Evolutionary conservation across 2,888 invertebrate genomes (phyloP), one percentile per base, ranked within the genome.

Genomic region (Drosophila meridionalis): DNA sequence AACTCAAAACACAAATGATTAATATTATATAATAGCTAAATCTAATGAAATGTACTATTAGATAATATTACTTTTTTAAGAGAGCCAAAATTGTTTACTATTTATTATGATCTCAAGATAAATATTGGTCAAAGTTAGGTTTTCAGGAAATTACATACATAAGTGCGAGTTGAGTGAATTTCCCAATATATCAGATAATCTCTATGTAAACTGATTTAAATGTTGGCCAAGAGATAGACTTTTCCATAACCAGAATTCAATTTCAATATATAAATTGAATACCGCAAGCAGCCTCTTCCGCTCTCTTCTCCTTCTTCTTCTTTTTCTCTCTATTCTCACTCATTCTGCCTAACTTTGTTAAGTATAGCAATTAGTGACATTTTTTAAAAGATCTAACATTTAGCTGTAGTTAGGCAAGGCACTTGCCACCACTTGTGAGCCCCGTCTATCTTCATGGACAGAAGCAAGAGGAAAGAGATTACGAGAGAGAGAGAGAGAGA

Each of bases 381-480:
- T 43, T 45, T 43, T 11, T 8, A 5, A 43, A 58, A 40, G 58
- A 61, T 40, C 40, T 56, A 43, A 42, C 61, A 53, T 58, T 43
- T 36, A 52, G 12, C 20, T 42, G 32, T 32, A 12, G 14, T 20
- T 57, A 60, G 45, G 32, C 53, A 30, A 30, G 4, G 8, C 34
- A 58, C 9, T 45, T 45, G 58, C 58, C 63, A 20, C 43, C 14
- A 43, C 42, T n/a, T 63, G 26, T 40, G 36, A 62, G 57, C 48
- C 61, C 32, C 58, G 52, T 63, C 42, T 38, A 20, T 66, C 72
- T 66, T 72, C 66, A 76, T 61, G 67, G 69, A 75, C 43, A 64
- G 52, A 69, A 57, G 55, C 62, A 56, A 40, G 48, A 8, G 9
- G 28, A 36, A 9, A 28, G 32, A 32, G 5, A 12, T 20, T 20